phyloP scores from a whole-genome alignment of 2,113 vertebrate species.

The Herpailurus yagouaroundi region DNA sequence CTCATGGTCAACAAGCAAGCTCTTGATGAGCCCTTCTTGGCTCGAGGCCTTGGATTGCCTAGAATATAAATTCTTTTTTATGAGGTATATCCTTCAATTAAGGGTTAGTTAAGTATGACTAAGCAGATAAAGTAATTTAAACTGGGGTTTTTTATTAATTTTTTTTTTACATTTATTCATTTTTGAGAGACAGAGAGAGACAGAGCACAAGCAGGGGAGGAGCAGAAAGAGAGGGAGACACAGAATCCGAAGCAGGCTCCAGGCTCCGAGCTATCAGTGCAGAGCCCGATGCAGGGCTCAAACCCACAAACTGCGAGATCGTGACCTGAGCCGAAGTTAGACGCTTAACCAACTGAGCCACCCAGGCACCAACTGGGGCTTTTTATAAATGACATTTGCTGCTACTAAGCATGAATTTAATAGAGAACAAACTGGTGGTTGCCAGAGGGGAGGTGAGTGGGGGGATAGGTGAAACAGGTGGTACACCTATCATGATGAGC shows the following conservation, averaged over 20 bases:
- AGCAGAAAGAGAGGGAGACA: too few species aligned
- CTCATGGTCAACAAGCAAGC: neutral
- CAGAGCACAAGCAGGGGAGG: too few species aligned
- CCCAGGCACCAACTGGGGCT: neutral
- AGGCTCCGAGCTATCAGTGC: too few species aligned
- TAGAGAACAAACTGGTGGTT: neutral
- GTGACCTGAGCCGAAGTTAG: too few species aligned
- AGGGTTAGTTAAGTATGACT: slow-evolving; percentile 44
- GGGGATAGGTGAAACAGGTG: neutral
- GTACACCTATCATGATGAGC: neutral
- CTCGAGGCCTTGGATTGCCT: neutral
- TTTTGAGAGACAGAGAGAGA: too few species aligned
- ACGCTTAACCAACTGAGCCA: too few species aligned
- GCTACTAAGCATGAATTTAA: slow-evolving; percentile 9
- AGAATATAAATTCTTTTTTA: slow-evolving; percentile 14
- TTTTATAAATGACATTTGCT: slow-evolving; percentile 35
- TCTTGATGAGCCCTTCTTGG: neutral
- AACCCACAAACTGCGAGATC: too few species aligned
- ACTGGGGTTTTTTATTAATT: slow-evolving; percentile 2
- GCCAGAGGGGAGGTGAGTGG: neutral
- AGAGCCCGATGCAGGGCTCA: too few species aligned
- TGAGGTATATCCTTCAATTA: slow-evolving; percentile 7
- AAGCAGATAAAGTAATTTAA: slow-evolving; percentile 54
- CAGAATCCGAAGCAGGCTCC: too few species aligned
- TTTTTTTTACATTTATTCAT: too few species aligned